Base-by-base conservation (phyloP, 2,797 vertebrate genomes). In the Gymnothorax reevesii region DNA sequence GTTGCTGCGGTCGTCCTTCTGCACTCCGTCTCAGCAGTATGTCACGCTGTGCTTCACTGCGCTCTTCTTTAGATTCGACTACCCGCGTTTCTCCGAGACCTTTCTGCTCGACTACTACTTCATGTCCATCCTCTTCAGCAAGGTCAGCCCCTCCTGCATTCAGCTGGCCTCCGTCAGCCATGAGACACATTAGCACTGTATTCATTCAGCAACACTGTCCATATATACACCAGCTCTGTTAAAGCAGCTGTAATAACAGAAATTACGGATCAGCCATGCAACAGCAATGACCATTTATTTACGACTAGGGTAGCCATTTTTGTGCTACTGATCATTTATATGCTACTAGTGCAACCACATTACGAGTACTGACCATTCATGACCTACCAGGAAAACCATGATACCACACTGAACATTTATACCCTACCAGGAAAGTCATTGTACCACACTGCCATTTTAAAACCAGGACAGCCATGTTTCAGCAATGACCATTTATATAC, bases 101-200 rank as follows among this genome's bases (percentile, higher is more conserved):
- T 97, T 97, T 90, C 94, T 98, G 33, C 96, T 97, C 0, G 96
- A 98, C 95, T 98, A 98, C 94, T 98, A 97, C 92, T 95, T 97
- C 93, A 97, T 98, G 97, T 97, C 97, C 83, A 96, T 98, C 90
- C 94, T 98, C 91, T 98, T 97, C 92, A 98, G 97, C 96, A 98
- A 98, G 97, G 97, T 98, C 10, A 90, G 92, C 12, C 90, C 15
- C 4, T 4, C 57, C 60, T 20, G 15, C 49, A 25, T 9, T 13
- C 3, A 0, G 6, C 64, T 7, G 33, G 33, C 64, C 3, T 69
- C 22, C 6, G 9, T 20, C 12, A 20, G 62, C 62, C 17, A 5
- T 13, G 12, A 64, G 15, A 69, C n/a, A 9, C 13, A 62, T 20
- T 20, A 62, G 9, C 59, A 0, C 59, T 15, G 20, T 42, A 42